Evolutionary conservation across 1,140 invertebrate species (phyloP).

Genomic region (Myzus persicae): DNA sequence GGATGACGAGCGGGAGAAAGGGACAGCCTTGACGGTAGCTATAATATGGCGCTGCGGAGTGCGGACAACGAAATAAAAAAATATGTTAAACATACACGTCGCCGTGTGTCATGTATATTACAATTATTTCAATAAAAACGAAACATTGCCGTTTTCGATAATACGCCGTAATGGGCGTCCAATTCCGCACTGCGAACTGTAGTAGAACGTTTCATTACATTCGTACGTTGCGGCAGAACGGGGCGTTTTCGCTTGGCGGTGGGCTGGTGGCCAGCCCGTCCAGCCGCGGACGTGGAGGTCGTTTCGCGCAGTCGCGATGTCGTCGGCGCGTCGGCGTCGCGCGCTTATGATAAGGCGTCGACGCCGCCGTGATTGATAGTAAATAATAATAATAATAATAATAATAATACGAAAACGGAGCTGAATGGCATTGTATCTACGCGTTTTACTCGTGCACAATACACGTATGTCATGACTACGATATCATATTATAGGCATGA

Average conservation of each 20-base stretch:
- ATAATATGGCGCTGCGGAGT: neutral
- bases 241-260: conserved; percentile 30
- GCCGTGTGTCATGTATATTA: neutral
- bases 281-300: neutral
- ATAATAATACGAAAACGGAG: neutral
- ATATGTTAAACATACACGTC: neutral
- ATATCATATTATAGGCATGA: neutral
- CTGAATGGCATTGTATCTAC: neutral
- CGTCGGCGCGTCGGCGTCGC: neutral
- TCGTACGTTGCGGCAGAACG: neutral
- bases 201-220: neutral
- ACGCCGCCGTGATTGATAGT: neutral
- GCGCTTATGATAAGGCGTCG: neutral
- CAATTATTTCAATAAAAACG: neutral
- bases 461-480: neutral
- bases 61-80: neutral
- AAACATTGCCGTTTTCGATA: neutral
- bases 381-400: neutral
- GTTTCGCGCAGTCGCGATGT: conserved; percentile 9
- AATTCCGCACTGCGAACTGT: neutral
- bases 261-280: neutral
- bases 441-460: neutral
- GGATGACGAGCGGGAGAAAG: neutral
- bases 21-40: neutral
- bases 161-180: neutral